Conservation (phyloP, 2,113 vertebrate genomes). For the Hippoglossus stenolepis region DNA sequence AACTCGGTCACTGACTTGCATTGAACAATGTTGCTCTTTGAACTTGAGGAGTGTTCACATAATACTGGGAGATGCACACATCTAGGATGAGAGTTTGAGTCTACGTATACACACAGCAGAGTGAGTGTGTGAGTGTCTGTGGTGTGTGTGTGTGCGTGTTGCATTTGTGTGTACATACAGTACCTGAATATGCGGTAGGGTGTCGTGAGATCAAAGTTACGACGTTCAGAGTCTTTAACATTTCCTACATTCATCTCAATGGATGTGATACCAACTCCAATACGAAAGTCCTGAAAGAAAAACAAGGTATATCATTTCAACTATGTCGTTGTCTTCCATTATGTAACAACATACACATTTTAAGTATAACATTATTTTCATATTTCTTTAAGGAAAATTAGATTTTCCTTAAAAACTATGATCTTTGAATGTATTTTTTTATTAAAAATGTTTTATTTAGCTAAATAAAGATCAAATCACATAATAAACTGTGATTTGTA, state of each 20-base stretch:
- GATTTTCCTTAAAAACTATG: background rate
- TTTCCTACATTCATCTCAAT: constrained; percentile 97
- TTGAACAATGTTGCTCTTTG: background rate
- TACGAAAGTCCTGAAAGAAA: constrained; percentile 85
- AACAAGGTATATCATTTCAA: background rate
- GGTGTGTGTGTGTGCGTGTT: background rate
- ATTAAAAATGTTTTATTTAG: too few relatives aligned
- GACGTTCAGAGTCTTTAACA: constrained; percentile 89
- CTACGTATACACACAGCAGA: background rate
- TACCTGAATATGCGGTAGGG: constrained; percentile 95
- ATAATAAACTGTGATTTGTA: background rate
- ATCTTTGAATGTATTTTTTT: background rate
- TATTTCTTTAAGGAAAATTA: background rate
- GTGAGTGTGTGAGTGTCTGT: background rate
- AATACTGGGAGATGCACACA: too few relatives aligned
- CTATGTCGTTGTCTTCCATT: background rate
- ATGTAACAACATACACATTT: background rate
- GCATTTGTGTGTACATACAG: background rate
- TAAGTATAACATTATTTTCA: background rate
- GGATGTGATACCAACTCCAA: constrained; percentile 92
- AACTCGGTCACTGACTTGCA: background rate
- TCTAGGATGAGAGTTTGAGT: background rate
- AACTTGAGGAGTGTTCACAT: background rate
- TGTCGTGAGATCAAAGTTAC: constrained; percentile 92
- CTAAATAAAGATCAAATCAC: too few relatives aligned